Conservation (phyloP, 2,113 vertebrate species). For the Scartelaos histophorus region DNA sequence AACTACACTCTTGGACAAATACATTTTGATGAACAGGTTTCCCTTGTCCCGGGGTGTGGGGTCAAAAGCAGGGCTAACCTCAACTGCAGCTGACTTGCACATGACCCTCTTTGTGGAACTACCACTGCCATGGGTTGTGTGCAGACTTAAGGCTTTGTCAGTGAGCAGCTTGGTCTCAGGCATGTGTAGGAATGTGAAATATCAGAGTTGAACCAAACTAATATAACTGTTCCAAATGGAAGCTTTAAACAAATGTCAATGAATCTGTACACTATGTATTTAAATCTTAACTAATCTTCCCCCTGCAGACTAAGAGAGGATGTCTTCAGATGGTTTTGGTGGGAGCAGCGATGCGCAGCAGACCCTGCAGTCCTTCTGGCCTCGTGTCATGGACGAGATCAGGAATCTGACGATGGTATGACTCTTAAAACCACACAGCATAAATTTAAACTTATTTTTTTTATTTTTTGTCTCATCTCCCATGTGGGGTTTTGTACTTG, state of each 20-base stretch:
- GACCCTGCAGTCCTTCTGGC: slow-evolving; percentile 97
- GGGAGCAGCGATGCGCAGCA: slow-evolving; percentile 93
- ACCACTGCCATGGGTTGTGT: slow-evolving; percentile 25
- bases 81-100: slow-evolving; percentile 22
- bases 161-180: slow-evolving; percentile 15
- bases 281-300: neutral
- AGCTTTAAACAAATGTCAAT: neutral
- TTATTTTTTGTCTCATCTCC: neutral
- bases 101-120: slow-evolving; percentile 35
- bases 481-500: slow-evolving; percentile 45
- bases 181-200: slow-evolving; percentile 32
- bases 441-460: neutral
- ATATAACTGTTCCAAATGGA: neutral
- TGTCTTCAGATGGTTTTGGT: slow-evolving; percentile 92
- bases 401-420: slow-evolving; percentile 94
- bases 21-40: slow-evolving; percentile 8
- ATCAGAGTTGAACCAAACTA: neutral
- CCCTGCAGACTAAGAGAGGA: slow-evolving; percentile 73
- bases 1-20: slow-evolving; percentile 8
- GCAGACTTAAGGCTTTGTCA: slow-evolving; percentile 35
- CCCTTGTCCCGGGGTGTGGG: neutral
- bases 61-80: slow-evolving; percentile 28
- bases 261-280: neutral
- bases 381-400: slow-evolving; percentile 97
- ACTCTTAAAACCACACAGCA: neutral